phyloP scores from a whole-genome alignment of 2,888 invertebrate species.

The Thalpophila matura region DNA sequence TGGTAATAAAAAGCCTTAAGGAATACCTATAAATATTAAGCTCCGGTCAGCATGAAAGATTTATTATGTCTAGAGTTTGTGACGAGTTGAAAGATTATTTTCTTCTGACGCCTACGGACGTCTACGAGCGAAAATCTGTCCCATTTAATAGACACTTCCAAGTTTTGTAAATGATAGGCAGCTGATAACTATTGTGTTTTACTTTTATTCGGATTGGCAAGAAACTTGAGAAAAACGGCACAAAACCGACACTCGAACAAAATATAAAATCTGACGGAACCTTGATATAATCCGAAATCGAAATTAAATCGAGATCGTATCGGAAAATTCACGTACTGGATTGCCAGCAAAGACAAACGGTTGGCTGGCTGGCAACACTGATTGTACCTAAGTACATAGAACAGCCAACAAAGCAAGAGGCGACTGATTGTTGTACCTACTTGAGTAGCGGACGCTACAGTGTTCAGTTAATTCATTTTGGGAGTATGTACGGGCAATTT shows the following conservation, averaged over 20 bases:
- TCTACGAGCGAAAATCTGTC: conserved; percentile 14
- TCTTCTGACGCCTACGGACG: neutral
- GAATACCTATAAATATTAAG: conserved; percentile 1
- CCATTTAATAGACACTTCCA: conserved; percentile 16
- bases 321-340: conserved; percentile 12
- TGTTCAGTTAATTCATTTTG: conserved; percentile 52
- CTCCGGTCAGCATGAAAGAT: conserved; percentile 1
- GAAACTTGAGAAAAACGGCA: conserved; percentile 8
- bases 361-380: conserved; percentile 16
- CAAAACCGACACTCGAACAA: conserved; percentile 7
- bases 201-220: conserved; percentile 26
- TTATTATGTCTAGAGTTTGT: conserved; percentile 5
- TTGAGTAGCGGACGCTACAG: conserved; percentile 28
- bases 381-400: conserved; percentile 29
- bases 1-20: neutral
- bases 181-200: conserved; percentile 27
- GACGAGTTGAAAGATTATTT: conserved; percentile 11
- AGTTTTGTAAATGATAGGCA: conserved; percentile 20
- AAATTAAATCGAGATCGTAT: conserved; percentile 23
- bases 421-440: conserved; percentile 29
- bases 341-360: conserved; percentile 20
- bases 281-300: conserved; percentile 6
- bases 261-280: conserved; percentile 14
- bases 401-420: conserved; percentile 45
- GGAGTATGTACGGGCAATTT: conserved; percentile 37